Conservation (phyloP, 2,113 vertebrate species). For the Tenrec ecaudatus region DNA sequence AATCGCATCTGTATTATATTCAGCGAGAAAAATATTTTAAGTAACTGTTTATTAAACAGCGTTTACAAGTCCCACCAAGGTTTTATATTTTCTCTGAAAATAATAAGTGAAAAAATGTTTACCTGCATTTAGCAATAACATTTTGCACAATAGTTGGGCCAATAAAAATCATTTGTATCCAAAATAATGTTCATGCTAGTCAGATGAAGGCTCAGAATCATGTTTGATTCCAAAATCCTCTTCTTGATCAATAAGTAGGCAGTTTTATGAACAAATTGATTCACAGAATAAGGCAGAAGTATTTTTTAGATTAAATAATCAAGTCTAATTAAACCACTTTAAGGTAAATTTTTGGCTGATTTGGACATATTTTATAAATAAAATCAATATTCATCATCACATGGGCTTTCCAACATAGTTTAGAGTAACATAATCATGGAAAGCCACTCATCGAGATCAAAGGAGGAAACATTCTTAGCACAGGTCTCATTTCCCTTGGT, state of each 20-base stretch:
- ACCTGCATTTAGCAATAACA: constrained; percentile 46
- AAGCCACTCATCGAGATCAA: constrained; percentile 61
- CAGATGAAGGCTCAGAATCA: constrained; percentile 55
- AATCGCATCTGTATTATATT: not conserved
- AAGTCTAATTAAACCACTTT: constrained; percentile 43
- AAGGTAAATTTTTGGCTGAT: not conserved
- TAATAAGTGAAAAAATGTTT: constrained; percentile 47
- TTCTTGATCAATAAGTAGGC: not conserved
- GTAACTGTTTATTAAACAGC: constrained; percentile 34
- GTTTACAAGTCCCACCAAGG: not conserved
- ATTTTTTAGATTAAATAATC: constrained; percentile 58
- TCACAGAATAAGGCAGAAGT: constrained; percentile 47
- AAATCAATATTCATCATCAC: constrained; percentile 39
- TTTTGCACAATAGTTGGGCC: constrained; percentile 34
- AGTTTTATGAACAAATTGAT: constrained; percentile 59
- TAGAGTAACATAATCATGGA: not conserved
- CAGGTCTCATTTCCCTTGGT: constrained; percentile 61
- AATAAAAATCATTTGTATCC: constrained; percentile 35
- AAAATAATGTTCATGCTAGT: constrained; percentile 24
- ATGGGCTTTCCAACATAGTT: not conserved
- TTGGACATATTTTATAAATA: constrained; percentile 4
- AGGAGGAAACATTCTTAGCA: not conserved
- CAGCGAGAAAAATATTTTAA: not conserved
- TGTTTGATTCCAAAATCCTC: constrained; percentile 29
- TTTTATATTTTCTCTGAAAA: constrained; percentile 56